phyloP scores from a whole-genome alignment of 2,888 invertebrate species.

The Caenorhabditis becei region DNA sequence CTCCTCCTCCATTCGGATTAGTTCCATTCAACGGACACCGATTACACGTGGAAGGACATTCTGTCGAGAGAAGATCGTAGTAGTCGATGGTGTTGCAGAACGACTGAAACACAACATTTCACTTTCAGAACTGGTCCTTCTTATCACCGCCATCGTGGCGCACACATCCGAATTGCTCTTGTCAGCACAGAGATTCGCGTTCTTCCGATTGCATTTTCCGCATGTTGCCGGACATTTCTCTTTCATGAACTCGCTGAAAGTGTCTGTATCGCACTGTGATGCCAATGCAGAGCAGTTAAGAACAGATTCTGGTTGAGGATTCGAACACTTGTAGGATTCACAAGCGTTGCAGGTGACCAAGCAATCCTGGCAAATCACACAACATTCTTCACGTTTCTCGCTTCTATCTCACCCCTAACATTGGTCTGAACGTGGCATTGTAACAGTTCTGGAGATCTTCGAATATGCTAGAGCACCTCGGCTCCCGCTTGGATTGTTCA shows the following conservation, averaged over 20 bases:
- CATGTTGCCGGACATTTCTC: conserved; percentile 67
- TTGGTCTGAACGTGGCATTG: conserved; percentile 47
- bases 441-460: conserved; percentile 55
- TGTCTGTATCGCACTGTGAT: conserved; percentile 50
- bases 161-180: conserved; percentile 52
- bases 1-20: conserved; percentile 5
- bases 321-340: conserved; percentile 61
- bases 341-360: conserved; percentile 66
- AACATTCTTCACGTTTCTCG: not conserved
- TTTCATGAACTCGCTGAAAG: conserved; percentile 62
- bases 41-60: conserved; percentile 67
- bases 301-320: conserved; percentile 61
- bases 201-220: conserved; percentile 63
- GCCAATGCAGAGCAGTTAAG: conserved; percentile 62
- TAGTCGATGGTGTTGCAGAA: conserved; percentile 66
- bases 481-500: conserved; percentile 20
- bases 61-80: conserved; percentile 58
- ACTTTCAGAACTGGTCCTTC: not conserved
- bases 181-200: conserved; percentile 63
- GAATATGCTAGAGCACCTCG: conserved; percentile 55
- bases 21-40: conserved; percentile 57
- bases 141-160: conserved; percentile 46
- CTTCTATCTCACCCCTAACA: conserved; percentile 41
- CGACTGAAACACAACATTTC: conserved; percentile 17
- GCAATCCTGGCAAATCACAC: conserved; percentile 47